Evolutionary conservation across 2,797 vertebrate genomes (phyloP).

Genomic region (Oryzias sinensis): DNA sequence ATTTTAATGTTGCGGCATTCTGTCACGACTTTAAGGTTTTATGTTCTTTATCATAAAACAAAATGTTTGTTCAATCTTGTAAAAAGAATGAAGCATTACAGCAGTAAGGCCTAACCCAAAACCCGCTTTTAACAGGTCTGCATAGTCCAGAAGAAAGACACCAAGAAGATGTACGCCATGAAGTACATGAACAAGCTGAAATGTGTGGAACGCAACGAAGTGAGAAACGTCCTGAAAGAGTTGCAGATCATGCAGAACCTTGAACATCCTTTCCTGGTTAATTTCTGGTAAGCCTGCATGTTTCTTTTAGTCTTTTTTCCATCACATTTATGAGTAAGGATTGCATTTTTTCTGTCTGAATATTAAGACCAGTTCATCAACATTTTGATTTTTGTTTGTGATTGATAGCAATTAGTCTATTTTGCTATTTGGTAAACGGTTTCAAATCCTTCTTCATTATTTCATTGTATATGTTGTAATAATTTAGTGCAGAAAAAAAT

Average conservation of each 20-base stretch:
- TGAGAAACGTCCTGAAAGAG: constrained; percentile 96
- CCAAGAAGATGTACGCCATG: constrained; percentile 99
- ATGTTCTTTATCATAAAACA: background rate
- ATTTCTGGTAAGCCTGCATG: constrained; percentile 87
- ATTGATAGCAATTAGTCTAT: no score
- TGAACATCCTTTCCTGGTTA: constrained; percentile 96
- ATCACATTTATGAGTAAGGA: no score
- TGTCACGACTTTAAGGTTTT: background rate
- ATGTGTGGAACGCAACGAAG: constrained; percentile 95
- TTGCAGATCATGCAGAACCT: constrained; percentile 97
- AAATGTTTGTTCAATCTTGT: background rate
- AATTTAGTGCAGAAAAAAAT: no score
- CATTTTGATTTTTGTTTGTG: no score
- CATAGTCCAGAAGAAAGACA: constrained; percentile 97
- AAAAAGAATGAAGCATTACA: background rate
- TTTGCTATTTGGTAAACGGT: no score
- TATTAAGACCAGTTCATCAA: no score
- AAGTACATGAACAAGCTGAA: constrained; percentile 99
- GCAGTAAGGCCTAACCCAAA: background rate
- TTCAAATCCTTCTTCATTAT: no score
- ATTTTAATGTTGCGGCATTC: background rate
- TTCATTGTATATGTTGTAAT: no score
- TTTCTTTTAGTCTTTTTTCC: background rate
- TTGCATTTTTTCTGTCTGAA: no score
- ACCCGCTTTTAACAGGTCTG: constrained; percentile 82